phyloP scores from a whole-genome alignment of 1,140 invertebrate species.

The Meloidogyne exigua region DNA sequence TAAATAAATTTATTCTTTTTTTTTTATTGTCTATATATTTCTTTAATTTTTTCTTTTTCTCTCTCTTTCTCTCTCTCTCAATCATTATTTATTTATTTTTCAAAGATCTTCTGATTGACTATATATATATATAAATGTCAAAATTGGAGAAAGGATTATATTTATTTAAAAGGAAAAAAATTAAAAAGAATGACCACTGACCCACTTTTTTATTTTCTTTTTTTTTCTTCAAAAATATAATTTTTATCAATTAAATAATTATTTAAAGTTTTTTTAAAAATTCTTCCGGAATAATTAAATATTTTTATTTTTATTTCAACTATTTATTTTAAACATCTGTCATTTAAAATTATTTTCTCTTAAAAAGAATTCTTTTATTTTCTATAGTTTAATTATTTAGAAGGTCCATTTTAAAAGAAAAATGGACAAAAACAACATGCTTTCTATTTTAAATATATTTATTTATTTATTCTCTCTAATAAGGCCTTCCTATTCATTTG shows the following conservation, averaged over 20 bases:
- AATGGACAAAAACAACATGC: neutral
- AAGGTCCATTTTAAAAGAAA: no score
- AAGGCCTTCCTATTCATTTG: neutral
- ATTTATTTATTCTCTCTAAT: neutral
- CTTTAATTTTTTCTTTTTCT: no score
- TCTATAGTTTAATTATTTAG: no score
- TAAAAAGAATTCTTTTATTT: no score
- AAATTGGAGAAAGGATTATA: neutral
- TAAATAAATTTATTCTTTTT: no score
- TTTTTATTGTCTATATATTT: no score
- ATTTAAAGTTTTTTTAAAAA: neutral
- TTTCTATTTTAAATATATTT: neutral
- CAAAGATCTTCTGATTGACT: neutral
- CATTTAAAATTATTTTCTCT: neutral
- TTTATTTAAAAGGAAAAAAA: no score
- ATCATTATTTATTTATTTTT: conserved; percentile 6
- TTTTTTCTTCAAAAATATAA: no score
- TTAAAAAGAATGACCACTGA: neutral
- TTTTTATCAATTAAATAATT: no score
- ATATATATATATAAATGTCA: neutral
- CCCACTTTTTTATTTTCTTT: neutral
- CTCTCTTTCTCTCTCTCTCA: neutral
- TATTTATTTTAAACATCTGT: conserved; percentile 4
- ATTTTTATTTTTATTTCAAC: neutral
- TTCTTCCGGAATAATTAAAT: neutral